Evolutionary conservation across 1,140 invertebrate species (phyloP).

Genomic region (Hydropsyche tenuis): DNA sequence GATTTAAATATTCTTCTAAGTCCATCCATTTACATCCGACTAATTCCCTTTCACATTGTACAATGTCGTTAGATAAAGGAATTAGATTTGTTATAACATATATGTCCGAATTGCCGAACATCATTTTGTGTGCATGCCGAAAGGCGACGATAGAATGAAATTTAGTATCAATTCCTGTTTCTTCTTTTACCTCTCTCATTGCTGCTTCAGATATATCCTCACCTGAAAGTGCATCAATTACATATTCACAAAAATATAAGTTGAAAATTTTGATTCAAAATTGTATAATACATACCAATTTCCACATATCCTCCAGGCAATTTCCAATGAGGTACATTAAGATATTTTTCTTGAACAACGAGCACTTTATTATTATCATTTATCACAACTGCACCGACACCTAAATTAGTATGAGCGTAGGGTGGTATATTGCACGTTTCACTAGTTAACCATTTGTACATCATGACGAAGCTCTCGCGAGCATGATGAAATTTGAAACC

Average conservation of each 20-base stretch:
- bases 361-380: slow-evolving; percentile 78
- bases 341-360: slow-evolving; percentile 79
- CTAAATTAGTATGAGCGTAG: slow-evolving; percentile 85
- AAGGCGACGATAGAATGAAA: slow-evolving; percentile 80
- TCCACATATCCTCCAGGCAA: slow-evolving; percentile 91
- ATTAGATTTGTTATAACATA: slow-evolving; percentile 79
- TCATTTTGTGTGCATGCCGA: slow-evolving; percentile 73
- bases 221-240: too few relatives aligned
- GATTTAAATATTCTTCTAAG: slow-evolving; percentile 73
- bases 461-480: slow-evolving; percentile 75
- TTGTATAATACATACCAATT: slow-evolving; percentile 71
- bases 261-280: neutral
- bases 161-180: slow-evolving; percentile 80
- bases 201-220: slow-evolving; percentile 83
- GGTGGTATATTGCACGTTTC: slow-evolving; percentile 75
- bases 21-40: slow-evolving; percentile 83
- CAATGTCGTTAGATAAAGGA: slow-evolving; percentile 70
- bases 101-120: slow-evolving; percentile 84
- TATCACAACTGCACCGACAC: slow-evolving; percentile 86
- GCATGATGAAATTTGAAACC: slow-evolving; percentile 91
- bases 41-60: slow-evolving; percentile 77
- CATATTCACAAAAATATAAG: slow-evolving; percentile 24
- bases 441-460: slow-evolving; percentile 81
- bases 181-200: slow-evolving; percentile 85
- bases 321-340: slow-evolving; percentile 78